Evolutionary conservation across 2,888 invertebrate species (phyloP), one percentile per base, ranked within the genome.

Genomic region (Erebia palarica): DNA sequence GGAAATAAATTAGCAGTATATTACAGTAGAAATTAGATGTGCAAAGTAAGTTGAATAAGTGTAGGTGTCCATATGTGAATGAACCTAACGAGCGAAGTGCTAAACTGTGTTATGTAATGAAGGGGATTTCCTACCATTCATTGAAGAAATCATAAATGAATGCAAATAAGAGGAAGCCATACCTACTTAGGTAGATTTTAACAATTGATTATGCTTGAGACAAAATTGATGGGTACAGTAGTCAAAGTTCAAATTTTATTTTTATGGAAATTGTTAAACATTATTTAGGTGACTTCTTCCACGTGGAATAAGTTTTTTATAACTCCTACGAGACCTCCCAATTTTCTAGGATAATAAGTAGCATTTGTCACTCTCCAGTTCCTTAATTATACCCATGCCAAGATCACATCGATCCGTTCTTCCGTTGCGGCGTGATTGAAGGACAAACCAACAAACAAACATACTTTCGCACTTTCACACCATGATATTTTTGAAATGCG

Each of bases 71-170:
- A 49, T 21, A 8, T 49, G 63, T 21, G 63, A 63, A 63, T 63
- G 47, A 63, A 49, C 18, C 63, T 63, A 47, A 63, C 21, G 49
- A 49, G 49, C 3, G 49, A 63, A 14, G 49, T 63, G 63, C 63
- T 63, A 63, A 63, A 8, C 21, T 63, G 18, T 21, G 13, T 49
- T 63, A 49, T 21, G 63, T 63, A 63, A 63, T 49, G 49, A 9
- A 60, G 1, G 44, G 61, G 18, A 63, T 47, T 61, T 61, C 61
- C 61, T 61, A 44, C 44, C 61, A 61, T 63, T 63, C 61, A 63
- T 10, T 44, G 13, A 14, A 21, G 18, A 14, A 63, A 49, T 63
- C 49, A 63, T 63, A 47, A 21, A 16, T 49, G 44, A 63, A 63
- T 63, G 44, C 61, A 61, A 61, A 16, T 44, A 42, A n/a, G 36